Evolutionary conservation across 2,888 invertebrate species (phyloP).

Genomic region (Pollenia griseotomentosa): DNA sequence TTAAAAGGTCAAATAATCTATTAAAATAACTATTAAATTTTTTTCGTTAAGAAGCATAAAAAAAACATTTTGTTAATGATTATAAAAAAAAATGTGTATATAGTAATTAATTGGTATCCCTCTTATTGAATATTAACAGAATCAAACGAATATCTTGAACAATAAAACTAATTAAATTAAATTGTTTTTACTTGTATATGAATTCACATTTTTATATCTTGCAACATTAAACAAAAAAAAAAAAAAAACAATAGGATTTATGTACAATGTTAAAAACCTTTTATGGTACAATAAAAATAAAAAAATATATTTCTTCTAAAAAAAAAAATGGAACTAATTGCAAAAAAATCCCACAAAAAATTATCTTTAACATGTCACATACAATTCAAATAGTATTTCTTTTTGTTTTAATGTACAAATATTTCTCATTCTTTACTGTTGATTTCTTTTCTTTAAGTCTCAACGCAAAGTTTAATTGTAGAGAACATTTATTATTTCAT

Average conservation of each 20-base stretch:
- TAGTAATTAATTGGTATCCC: slow-evolving; percentile 31
- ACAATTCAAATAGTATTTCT: slow-evolving; percentile 45
- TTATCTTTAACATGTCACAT: slow-evolving; percentile 60
- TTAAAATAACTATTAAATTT: background rate
- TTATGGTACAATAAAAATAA: slow-evolving; percentile 1
- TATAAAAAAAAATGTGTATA: slow-evolving; percentile 2
- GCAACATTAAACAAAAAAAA: no score
- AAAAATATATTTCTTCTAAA: background rate
- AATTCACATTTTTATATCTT: slow-evolving; percentile 38
- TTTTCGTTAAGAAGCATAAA: background rate
- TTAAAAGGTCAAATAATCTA: slow-evolving; percentile 9
- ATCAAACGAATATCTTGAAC: slow-evolving; percentile 13
- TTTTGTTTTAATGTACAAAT: slow-evolving; percentile 23
- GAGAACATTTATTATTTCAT: slow-evolving; percentile 61
- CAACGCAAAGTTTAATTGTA: slow-evolving; percentile 20
- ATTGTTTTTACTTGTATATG: slow-evolving; percentile 41
- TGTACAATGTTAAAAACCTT: slow-evolving; percentile 32
- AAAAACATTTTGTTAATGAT: background rate
- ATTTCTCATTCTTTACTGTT: background rate
- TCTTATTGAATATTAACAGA: background rate
- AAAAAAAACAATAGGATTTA: slow-evolving; percentile 13
- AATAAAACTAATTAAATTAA: slow-evolving; percentile 51
- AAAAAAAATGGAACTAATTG: slow-evolving; percentile 14
- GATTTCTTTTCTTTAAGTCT: slow-evolving; percentile 8
- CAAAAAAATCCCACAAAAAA: slow-evolving; percentile 40